These are phyloP conservation scores for Acromyrmex echinatior DNA, from an alignment of 1,140 invertebrate species.

Conservation along the genomic window DNA sequence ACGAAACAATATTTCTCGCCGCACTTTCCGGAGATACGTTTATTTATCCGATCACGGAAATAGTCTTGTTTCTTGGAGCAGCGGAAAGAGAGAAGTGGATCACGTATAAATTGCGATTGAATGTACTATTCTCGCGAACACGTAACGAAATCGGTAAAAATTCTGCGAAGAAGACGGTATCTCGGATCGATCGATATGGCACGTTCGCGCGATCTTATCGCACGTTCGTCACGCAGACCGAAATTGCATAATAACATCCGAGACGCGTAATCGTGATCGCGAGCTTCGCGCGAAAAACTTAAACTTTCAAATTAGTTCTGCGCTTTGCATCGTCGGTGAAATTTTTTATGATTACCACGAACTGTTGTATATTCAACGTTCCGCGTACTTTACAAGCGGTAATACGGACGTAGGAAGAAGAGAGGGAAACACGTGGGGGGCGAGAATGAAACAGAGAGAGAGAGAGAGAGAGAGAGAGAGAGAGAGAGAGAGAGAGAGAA, in stretches of 20 bases:
- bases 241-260: slow-evolving; percentile 50
- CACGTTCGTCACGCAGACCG: background rate
- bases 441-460: slow-evolving; percentile 14
- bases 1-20: slow-evolving; percentile 46
- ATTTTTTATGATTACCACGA: slow-evolving; percentile 64
- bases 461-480: slow-evolving; percentile 2
- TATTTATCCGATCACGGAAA: slow-evolving; percentile 34
- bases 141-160: too few relatives aligned
- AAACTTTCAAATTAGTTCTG: slow-evolving; percentile 55
- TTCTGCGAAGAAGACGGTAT: background rate
- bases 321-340: slow-evolving; percentile 44
- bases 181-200: slow-evolving; percentile 18
- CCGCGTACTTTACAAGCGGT: slow-evolving; percentile 54
- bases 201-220: slow-evolving; percentile 1
- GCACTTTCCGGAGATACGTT: slow-evolving; percentile 8
- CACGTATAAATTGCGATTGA: background rate
- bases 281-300: slow-evolving; percentile 35
- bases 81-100: slow-evolving; percentile 11
- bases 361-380: slow-evolving; percentile 64
- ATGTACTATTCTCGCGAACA: too few relatives aligned
- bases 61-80: slow-evolving; percentile 2
- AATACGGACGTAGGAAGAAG: slow-evolving; percentile 30
- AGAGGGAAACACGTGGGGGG: slow-evolving; percentile 15
- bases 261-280: slow-evolving; percentile 32
- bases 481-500: slow-evolving; percentile 4